Evolutionary conservation across 2,113 vertebrate genomes (phyloP), one percentile per base, ranked within the genome.

Genomic region (Sceloporus tristichus): DNA sequence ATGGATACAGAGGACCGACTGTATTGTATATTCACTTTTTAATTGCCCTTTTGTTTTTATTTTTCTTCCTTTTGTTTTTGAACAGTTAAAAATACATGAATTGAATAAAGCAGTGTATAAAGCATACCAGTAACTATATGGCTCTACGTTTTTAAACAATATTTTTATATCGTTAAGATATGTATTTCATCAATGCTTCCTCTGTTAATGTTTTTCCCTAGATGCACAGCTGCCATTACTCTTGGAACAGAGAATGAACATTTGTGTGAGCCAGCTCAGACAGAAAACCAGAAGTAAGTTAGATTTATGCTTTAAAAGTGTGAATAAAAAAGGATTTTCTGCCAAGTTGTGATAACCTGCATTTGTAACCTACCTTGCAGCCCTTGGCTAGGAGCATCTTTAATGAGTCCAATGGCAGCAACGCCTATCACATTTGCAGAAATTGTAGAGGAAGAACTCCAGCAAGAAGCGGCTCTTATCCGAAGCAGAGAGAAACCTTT

Each of bases 401-500:
- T 96, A 86, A 75, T 95, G 76, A 97, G 94, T 88, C 96, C 97
- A 29, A 93, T 97, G 13, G 84, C 94, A 76, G 94, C 93, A 53
- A 93, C 96, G 4, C 96, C 96, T 29, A 95, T 99, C 90, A 98
- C 98, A 87, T 99, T 99, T 91, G 98, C 98, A 73, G 97, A 98
- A 78, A 99, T 99, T 38, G 96, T 99, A 88, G 98, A 99, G 92
- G 98, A 99, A 90, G 98, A 99, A 91, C 97, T 97, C 85, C 97
- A 98, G 91, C 98, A 99, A 94, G 98, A 99, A 95, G 99, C 98
- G 1, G 98, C 99, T 3, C 97, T 99, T 79, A 97, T 98, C 93
- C 97, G 98, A 92, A 99, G 98, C 92, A 97, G 98, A 91, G 99
- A 99, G 93, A 99, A 99, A 92, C 98, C 98, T 54, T 97, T 99